Conservation (phyloP, 2,797 vertebrate genomes). For the Cuniculus paca region DNA sequence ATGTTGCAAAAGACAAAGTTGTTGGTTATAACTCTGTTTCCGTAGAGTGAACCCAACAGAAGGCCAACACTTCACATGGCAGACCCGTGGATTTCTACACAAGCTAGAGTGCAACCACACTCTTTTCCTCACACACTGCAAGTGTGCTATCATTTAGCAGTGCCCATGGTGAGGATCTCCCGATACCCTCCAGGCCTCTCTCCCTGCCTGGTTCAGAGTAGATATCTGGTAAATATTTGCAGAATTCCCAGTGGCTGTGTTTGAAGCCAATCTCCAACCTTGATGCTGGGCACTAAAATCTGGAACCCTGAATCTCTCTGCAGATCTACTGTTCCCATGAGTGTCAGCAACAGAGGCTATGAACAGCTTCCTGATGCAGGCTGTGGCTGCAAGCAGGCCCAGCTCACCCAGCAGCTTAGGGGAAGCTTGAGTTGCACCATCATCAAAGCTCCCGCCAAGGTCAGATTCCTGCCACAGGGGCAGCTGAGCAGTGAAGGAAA, state of each 20-base stretch:
- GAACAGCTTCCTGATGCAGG: neutral
- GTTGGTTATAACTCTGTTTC: neutral
- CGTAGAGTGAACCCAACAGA: rapidly evolving
- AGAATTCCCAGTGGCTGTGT: neutral
- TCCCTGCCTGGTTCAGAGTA: neutral
- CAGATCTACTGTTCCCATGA: neutral
- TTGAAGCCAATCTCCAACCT: neutral
- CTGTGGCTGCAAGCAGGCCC: neutral
- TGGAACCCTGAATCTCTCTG: neutral
- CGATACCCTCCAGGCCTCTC: neutral
- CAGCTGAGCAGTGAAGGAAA: slow-evolving; percentile 73
- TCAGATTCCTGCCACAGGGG: slow-evolving; percentile 46
- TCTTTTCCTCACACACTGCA: neutral
- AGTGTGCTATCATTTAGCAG: neutral
- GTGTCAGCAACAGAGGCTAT: neutral
- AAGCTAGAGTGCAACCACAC: neutral
- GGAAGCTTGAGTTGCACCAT: neutral
- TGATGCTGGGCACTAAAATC: neutral
- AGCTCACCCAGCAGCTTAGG: neutral
- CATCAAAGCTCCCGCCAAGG: slow-evolving; percentile 63
- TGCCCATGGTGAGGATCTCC: neutral
- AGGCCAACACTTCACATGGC: neutral
- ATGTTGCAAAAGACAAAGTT: neutral
- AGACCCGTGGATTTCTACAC: neutral
- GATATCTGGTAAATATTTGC: neutral